Base-by-base conservation (phyloP, 2,113 vertebrate species). In the Rhea pennata region DNA sequence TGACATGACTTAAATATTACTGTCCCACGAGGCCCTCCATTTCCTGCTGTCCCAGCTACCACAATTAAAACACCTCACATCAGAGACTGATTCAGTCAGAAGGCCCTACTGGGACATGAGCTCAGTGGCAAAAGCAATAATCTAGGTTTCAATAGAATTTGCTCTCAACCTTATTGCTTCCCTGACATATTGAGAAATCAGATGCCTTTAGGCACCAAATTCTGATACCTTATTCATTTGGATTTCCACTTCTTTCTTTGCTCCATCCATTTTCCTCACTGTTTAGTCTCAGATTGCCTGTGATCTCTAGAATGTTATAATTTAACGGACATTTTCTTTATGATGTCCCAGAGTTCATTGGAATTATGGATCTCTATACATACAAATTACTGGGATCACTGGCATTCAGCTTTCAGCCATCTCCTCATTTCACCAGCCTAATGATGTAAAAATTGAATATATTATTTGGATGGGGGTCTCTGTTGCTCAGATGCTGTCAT, bases 51-150 rank as follows among this genome's bases (percentile, higher is more conserved):
- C 54, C 65, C 59, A 80, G 92, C 39, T 83, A 51, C 77, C 84
- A 76, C 71, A 82, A 74, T 93, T 95, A 86, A 90, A 93, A 69
- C 64, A 74, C 80, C 72, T 75, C 70, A 64, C 69, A 54, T 81
- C 62, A 72, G 92, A 74, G 56, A 69, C 51, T 94, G 86, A 87
- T 78, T 87, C 83, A 84, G 90, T 76, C 76, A 92, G 73, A 95
- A 93, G 46, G 53, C 29, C 16, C 39, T 81, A 69, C 72, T 88
- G 90, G 76, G 83, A 92, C 70, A 44, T 58, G 48, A 91, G 61
- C 76, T 96, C 69, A 78, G 83, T 69, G 73, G 56, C 86, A 95
- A 95, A 94, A 87, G 72, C 70, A 87, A 58, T 72, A 69, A 78
- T 71, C 82, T 67, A 84, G 66, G 39, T 84, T 93, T 90, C 61